phyloP scores from a whole-genome alignment of 2,113 vertebrate species.

The Chrysemys picta region DNA sequence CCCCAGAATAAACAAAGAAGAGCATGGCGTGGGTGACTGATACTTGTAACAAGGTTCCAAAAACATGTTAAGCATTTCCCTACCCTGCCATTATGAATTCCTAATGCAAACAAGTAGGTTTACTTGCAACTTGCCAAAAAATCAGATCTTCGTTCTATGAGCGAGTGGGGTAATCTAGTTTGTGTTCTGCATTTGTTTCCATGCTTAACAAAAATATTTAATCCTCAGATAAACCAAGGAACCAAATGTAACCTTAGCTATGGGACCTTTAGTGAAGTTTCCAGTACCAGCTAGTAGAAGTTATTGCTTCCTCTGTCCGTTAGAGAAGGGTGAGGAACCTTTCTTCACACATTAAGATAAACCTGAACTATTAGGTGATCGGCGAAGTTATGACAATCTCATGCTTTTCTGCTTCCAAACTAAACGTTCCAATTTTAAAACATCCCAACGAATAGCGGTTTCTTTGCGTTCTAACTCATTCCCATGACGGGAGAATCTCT shows the following conservation, averaged over 20 bases:
- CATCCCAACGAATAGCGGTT: background rate
- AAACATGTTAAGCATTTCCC: background rate
- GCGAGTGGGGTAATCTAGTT: background rate
- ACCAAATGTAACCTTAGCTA: background rate
- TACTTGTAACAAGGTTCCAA: background rate
- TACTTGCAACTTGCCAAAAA: background rate
- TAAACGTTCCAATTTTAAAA: background rate
- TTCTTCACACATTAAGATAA: background rate
- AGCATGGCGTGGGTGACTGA: background rate
- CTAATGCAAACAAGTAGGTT: background rate
- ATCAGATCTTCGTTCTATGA: background rate
- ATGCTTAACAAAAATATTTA: background rate
- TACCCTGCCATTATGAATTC: background rate
- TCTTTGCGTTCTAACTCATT: accelerated
- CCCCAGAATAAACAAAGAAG: background rate
- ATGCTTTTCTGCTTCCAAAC: background rate
- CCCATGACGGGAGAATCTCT: background rate
- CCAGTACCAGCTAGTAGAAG: background rate
- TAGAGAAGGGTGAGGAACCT: accelerated
- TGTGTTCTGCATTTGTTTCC: background rate
- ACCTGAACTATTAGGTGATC: background rate
- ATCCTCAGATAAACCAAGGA: background rate
- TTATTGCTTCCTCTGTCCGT: background rate
- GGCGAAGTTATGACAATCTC: background rate
- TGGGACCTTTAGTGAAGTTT: background rate